phyloP scores from a whole-genome alignment of 2,797 vertebrate genomes.

The Melanotaenia nigrans region DNA sequence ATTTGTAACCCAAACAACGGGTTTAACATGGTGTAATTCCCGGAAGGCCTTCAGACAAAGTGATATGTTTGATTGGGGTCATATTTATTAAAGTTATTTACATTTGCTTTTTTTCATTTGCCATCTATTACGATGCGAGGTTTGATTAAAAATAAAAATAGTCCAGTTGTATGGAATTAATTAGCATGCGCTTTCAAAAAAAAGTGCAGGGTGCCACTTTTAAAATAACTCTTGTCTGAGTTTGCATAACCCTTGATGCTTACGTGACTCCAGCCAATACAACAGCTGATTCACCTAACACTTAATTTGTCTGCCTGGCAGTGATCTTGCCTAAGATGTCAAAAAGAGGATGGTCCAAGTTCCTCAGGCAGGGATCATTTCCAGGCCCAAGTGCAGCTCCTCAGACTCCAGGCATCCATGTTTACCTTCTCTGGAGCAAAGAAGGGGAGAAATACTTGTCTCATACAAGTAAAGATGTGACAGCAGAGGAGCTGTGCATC shows the following conservation, averaged over 20 bases:
- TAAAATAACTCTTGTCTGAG: background rate
- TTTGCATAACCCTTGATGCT: background rate
- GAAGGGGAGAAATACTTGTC: constrained; percentile 79
- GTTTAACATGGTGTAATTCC: constrained; percentile 1
- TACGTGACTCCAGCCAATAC: background rate
- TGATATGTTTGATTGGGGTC: background rate
- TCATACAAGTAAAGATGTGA: constrained; percentile 75
- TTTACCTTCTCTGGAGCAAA: constrained; percentile 87
- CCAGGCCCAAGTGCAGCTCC: constrained; percentile 54
- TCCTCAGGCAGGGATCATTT: constrained; percentile 33
- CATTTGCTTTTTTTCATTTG: background rate
- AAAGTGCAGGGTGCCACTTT: background rate
- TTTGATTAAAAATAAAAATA: background rate
- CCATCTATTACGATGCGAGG: fast-evolving
- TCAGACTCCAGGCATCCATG: constrained; percentile 73
- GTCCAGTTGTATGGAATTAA: background rate
- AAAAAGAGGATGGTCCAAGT: constrained; percentile 60
- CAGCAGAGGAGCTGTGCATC: constrained; percentile 89
- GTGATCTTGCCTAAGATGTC: constrained; percentile 71
- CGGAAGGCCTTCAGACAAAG: constrained; percentile 43
- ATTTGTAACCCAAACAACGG: constrained; percentile 22
- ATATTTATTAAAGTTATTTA: background rate
- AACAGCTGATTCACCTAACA: background rate
- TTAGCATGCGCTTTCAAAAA: background rate
- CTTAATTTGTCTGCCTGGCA: constrained; percentile 12